Base-by-base conservation (phyloP, 2,113 vertebrate genomes). In the Mobula birostris region DNA sequence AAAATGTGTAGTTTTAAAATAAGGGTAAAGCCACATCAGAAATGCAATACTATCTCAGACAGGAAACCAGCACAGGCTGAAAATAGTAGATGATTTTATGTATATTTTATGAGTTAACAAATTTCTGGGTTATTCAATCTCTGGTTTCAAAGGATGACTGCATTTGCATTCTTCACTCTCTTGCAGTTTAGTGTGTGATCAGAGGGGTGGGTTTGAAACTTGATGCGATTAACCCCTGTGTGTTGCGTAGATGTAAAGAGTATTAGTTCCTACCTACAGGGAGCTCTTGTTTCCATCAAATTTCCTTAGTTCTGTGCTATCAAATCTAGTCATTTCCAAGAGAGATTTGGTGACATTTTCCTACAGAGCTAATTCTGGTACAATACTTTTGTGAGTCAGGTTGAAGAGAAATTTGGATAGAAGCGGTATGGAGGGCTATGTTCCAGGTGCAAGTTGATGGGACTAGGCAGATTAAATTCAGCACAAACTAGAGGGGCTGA, bases 91-190 rank as follows among this genome's bases (percentile, higher is more conserved):
- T 6, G 5, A 4, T 63, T 32, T 88, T 61, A 88, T 88, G 29
- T 88, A 63, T 66, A 66, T 88, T 88, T 88, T 88, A 61, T 88
- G 85, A 88, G 58, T 88, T 63, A 63, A 88, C 58, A 88, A n/a
- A 88, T 63, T 88, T 88, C 85, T 88, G 11, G 21, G 82, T 61
- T 85, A 85, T 85, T 58, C 48, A 29, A 11, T 58, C 82, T 24
- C 7, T 3, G 12, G 29, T 88, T 88, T 66, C 48, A 56, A 4
- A 88, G 85, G 11, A 66, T 88, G 29, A 32, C 63, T 66, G n/a
- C 15, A 61, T 63, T 66, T 58, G 29, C 29, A 2, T 63, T 7
- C 58, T 66, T 88, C 56, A n/a, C 29, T 88, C 85, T 27, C 15
- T 14, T 88, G 29, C 27, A 63, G 12, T 63, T 88, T 63, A 66